Percentiles rank a stretch among this genome's conserved stretches.
Evolutionary conservation across 2,113 vertebrate species (phyloP).

Genomic region (Nanorana parkeri): DNA sequence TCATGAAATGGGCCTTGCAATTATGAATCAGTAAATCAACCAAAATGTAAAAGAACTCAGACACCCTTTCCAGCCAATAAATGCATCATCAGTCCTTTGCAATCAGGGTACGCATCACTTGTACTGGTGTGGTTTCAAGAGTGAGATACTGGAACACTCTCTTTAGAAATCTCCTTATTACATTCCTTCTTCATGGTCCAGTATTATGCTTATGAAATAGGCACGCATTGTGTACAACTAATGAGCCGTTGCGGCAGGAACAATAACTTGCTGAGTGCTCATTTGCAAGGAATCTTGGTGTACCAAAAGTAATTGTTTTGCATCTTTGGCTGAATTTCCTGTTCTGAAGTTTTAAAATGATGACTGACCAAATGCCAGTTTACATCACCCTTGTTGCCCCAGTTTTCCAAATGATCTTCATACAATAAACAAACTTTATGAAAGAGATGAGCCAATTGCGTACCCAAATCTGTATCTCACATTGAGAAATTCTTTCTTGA

Average conservation of each 20-base stretch:
- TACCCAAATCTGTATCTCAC: too few relatives aligned
- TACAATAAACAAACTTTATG: too few relatives aligned
- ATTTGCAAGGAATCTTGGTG: slow-evolving; percentile 24
- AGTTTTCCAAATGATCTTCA: not conserved
- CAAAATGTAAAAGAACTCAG: too few relatives aligned
- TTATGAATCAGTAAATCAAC: too few relatives aligned
- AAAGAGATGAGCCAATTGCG: too few relatives aligned
- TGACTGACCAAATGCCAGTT: not conserved
- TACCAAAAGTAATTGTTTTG: slow-evolving; percentile 31
- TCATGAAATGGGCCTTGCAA: too few relatives aligned
- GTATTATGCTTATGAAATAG: slow-evolving; percentile 17
- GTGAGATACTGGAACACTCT: not conserved
- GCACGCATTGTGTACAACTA: slow-evolving; percentile 36
- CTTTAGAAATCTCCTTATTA: slow-evolving; percentile 12
- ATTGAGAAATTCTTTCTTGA: too few relatives aligned
- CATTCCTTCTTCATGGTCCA: not conserved
- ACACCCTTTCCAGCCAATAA: too few relatives aligned
- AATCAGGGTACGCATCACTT: too few relatives aligned
- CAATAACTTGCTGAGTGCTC: slow-evolving; percentile 27
- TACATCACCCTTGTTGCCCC: slow-evolving; percentile 10
- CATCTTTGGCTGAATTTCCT: slow-evolving; percentile 3
- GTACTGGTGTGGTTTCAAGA: not conserved
- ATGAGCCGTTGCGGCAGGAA: slow-evolving; percentile 34
- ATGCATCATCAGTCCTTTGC: too few relatives aligned
- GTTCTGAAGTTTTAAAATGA: not conserved